Percentiles rank a stretch among this genome's conserved stretches.
Conservation (phyloP, 2,888 invertebrate species). For the Ochlodes sylvanus region DNA sequence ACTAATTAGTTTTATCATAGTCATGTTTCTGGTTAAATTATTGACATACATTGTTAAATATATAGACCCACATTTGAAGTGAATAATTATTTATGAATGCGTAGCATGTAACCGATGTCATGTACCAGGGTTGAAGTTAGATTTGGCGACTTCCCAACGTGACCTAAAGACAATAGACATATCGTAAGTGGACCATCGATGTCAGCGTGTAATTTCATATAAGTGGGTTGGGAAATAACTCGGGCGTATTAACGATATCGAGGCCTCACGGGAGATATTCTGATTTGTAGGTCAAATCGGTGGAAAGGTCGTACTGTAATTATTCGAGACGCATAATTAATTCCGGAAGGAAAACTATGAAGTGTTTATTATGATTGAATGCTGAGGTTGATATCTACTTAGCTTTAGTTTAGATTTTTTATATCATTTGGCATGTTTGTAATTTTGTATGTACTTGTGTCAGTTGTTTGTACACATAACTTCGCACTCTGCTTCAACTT, state of each 20-base stretch:
- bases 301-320: not conserved
- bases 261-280: conserved; percentile 4
- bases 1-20: not conserved
- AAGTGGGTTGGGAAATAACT: conserved; percentile 23
- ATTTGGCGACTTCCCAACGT: conserved; percentile 30
- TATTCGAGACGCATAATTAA: not conserved
- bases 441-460: too few species aligned
- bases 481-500: too few species aligned
- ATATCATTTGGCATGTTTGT: too few species aligned
- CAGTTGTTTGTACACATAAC: too few species aligned
- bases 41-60: conserved; percentile 2
- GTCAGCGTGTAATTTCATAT: conserved; percentile 26
- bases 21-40: too few species aligned
- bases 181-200: conserved; percentile 5
- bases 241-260: conserved; percentile 18
- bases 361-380: not conserved
- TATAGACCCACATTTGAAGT: conserved; percentile 10
- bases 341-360: conserved; percentile 1
- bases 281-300: conserved; percentile 7
- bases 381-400: too few species aligned
- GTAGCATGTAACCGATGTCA: conserved; percentile 17
- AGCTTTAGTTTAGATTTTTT: too few species aligned
- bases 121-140: conserved; percentile 32
- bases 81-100: conserved; percentile 23
- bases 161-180: conserved; percentile 24